Percentiles rank a stretch among this genome's conserved stretches.
Conservation (phyloP, 2,888 invertebrate genomes). For the Pristionchus arcanus region DNA sequence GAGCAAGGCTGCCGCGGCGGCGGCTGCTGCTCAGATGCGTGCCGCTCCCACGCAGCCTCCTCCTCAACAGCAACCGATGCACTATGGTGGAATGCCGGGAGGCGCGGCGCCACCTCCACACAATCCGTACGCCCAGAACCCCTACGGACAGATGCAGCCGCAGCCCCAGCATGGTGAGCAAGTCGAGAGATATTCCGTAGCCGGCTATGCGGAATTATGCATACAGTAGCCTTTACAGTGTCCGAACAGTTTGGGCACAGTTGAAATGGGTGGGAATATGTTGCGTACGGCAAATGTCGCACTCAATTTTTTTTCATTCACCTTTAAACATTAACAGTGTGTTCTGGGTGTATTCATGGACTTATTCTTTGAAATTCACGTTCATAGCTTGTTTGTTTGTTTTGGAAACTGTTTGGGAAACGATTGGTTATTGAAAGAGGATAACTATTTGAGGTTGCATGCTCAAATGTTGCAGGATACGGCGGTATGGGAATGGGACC, state of each 20-base stretch:
- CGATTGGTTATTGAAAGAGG: too few relatives aligned
- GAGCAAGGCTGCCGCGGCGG: neutral
- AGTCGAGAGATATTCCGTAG: neutral
- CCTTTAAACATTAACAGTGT: too few relatives aligned
- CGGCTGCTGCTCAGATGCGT: neutral
- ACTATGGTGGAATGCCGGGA: constrained; percentile 17
- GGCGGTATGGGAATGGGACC: neutral
- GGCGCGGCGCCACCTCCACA: constrained; percentile 27
- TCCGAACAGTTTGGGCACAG: too few relatives aligned
- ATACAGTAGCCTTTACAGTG: neutral
- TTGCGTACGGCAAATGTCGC: neutral
- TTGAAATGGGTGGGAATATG: too few relatives aligned
- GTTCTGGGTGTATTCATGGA: too few relatives aligned
- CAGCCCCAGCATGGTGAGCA: constrained; percentile 36
- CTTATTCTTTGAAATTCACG: too few relatives aligned
- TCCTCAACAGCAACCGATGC: constrained; percentile 35
- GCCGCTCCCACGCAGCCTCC: neutral
- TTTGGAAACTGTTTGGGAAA: too few relatives aligned
- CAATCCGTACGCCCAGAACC: constrained; percentile 41
- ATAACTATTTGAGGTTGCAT: neutral
- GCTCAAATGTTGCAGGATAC: neutral
- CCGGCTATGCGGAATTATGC: too few relatives aligned
- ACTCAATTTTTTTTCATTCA: too few relatives aligned
- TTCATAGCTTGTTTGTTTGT: too few relatives aligned
- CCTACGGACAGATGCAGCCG: neutral